Evolutionary conservation across 1,140 invertebrate genomes (phyloP), one percentile per base, ranked within the genome.

Genomic region (Atopsyche davidsoni): DNA sequence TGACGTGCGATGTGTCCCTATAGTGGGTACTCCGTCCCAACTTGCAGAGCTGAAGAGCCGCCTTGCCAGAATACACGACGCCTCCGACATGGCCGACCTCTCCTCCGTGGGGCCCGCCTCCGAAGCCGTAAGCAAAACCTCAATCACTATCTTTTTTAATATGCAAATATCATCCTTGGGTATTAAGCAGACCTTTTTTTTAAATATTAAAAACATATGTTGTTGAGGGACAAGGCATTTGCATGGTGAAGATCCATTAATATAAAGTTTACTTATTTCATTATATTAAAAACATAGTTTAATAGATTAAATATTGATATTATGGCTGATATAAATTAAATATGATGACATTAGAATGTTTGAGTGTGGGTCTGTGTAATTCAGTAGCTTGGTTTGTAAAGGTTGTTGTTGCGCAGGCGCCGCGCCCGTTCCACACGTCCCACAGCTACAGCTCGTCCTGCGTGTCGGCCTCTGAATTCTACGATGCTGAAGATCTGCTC

Each of bases 391-490:
- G n/a, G n/a, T n/a, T n/a, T n/a, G n/a, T n/a, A n/a, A n/a, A n/a
- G n/a, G n/a, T n/a, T n/a, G n/a, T n/a, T n/a, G n/a, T n/a, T n/a
- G n/a, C n/a, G 53, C 59, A 68, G 55, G 65, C 69, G 64, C 71
- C 67, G 44, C 68, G 72, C 36, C 72, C 69, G 14, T 76, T 80
- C 55, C 77, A 77, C 47, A 77, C 78, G 59, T 83, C 82, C 2
- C 67, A 83, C 36, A 86, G 83, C 57, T 83, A 83, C 65, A 86
- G 83, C 61, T 86, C 84, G 28, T 85, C 82, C 6, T 84, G 82
- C 53, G 75, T 86, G n/a, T 86, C 83, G 46, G 80, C 83, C n/a
- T 87, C 86, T 0, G 87, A 90, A 65, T 89, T 87, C 72, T 89
- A 85, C 66, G 87, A 89, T 70, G 87, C 87, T n/a, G 81, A 86